Percentiles rank a stretch among this genome's conserved stretches.
These are phyloP conservation scores for Paramuricea clavata DNA, from an alignment of 92 coral and sea anemone genomes.

Conservation along the genomic window DNA sequence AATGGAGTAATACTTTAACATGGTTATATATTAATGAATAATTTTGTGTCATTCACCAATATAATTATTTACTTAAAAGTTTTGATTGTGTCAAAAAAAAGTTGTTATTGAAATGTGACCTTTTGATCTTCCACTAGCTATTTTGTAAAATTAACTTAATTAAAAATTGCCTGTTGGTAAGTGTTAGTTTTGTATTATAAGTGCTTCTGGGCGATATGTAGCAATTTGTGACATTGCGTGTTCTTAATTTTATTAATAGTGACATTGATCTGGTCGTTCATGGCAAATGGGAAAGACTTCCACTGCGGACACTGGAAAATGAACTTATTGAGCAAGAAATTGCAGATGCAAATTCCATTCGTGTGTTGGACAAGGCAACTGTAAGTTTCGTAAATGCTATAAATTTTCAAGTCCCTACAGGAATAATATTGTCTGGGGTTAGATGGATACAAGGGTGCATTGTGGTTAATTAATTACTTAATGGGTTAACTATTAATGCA, in stretches of 20 bases:
- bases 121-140: background rate
- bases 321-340: constrained; percentile 91
- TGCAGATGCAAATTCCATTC: constrained; percentile 90
- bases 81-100: constrained; percentile 3
- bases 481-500: background rate
- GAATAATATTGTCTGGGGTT: background rate
- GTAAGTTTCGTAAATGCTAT: constrained; percentile 58
- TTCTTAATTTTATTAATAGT: constrained; percentile 45
- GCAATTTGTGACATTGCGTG: background rate
- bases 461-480: too few relatives aligned
- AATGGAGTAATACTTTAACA: background rate
- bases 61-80: background rate
- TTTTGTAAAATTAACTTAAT: background rate
- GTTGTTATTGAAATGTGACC: constrained; percentile 3
- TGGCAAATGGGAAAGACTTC: constrained; percentile 95
- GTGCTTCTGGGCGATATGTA: background rate
- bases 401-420: background rate
- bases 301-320: constrained; percentile 91
- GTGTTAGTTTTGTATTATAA: background rate
- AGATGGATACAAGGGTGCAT: background rate
- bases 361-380: constrained; percentile 96
- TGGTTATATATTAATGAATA: background rate
- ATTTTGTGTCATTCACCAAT: background rate
- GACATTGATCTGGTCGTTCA: constrained; percentile 96
- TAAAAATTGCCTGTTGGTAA: constrained; percentile 9